Base-by-base conservation (phyloP, 2,113 vertebrate species). In the Leucoraja erinaceus region DNA sequence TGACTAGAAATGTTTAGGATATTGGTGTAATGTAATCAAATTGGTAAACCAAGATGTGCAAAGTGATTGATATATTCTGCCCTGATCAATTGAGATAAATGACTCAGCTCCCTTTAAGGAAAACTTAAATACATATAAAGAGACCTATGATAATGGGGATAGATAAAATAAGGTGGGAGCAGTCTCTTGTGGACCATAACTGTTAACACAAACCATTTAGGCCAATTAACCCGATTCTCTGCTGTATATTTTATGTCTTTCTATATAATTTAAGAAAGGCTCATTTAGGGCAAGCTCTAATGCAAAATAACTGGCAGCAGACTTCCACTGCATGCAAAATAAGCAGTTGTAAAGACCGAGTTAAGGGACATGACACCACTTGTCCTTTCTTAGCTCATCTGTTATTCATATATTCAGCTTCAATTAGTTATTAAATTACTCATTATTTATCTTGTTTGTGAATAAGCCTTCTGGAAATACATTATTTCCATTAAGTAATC, bases 331-430 rank as follows among this genome's bases (percentile, higher is more conserved):
- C 61, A 11, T 25, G 33, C 88, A 72, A 72, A 72, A 5, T 91
- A 91, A 74, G 68, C 33, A 91, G 22, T 74, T n/a, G 9, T 72
- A 38, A 91, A 91, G 68, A 22, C 68, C 54, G 31, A 91, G 68
- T 91, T 68, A 91, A 91, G 38, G 90, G 90, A 54, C 90, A 74
- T 70, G 33, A 31, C 68, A 47, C 63, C 38, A 54, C 72, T 91
- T 54, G 68, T 91, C 9, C 90, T 91, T 72, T 47, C 59, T 47
- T 28, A 38, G 68, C 68, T 74, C 90, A 91, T 38, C 68, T 72
- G 72, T 91, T 91, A 91, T 91, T 74, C 68, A 54, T 90, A 28
- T 91, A 74, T 91, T 91, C 66, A 70, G 38, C n/a, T 91, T 91
- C 70, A 91, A 91, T 91, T 91, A 91, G 66, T 91, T 91, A 74